Evolutionary conservation across 2,888 invertebrate genomes (phyloP).

Genomic region (Oligia strigilis): DNA sequence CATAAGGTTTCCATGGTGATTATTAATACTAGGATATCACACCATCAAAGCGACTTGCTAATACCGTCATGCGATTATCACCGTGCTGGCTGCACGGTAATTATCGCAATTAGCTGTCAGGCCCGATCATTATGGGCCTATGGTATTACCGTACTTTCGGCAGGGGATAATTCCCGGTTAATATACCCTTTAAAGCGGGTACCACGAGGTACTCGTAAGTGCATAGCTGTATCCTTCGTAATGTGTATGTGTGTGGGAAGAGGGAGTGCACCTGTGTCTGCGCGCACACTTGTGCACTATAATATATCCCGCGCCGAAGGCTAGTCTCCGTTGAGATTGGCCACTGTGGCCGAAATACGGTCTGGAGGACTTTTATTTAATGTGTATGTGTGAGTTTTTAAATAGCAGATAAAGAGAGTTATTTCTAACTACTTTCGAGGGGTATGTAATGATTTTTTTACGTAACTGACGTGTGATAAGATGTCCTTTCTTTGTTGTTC

Average conservation of each 20-base stretch:
- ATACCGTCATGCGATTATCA: constrained; percentile 23
- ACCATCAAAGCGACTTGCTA: constrained; percentile 10
- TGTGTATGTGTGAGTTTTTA: constrained; percentile 4
- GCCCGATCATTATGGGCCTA: constrained; percentile 23
- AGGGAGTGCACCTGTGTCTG: too few species aligned
- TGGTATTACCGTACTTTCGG: constrained; percentile 8
- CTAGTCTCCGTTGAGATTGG: too few species aligned
- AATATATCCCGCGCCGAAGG: too few species aligned
- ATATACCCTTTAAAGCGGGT: constrained; percentile 11
- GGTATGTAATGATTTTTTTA: background rate
- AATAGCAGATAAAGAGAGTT: background rate
- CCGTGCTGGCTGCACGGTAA: constrained; percentile 18
- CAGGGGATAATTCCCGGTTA: constrained; percentile 12
- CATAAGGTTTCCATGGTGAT: background rate
- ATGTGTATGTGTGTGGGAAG: constrained; percentile 17
- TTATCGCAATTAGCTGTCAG: constrained; percentile 39
- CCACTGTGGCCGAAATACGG: too few species aligned
- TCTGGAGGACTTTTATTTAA: too few species aligned
- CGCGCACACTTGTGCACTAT: too few species aligned
- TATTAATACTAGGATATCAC: background rate
- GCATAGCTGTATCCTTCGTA: background rate
- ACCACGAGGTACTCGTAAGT: background rate
- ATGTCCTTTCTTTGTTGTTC: background rate
- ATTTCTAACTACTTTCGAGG: background rate
- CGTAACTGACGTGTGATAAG: background rate